A percentile compares a stretch with the other conserved stretches of the same genome.
phyloP scores from a whole-genome alignment of 2,797 vertebrate genomes.

The Leptodactylus fallax region DNA sequence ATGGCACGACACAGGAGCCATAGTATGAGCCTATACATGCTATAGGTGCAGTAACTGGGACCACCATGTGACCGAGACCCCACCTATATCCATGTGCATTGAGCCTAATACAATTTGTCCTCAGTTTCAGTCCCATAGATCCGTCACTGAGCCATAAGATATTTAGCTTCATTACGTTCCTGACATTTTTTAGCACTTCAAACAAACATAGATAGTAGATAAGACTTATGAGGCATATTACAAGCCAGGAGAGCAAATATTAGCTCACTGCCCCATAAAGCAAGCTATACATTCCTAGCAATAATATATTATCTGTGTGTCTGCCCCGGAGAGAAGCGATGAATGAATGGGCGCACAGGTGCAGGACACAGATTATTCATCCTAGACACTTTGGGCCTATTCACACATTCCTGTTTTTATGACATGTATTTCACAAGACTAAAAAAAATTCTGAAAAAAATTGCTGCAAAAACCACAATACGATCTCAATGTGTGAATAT shows the following conservation, averaged over 20 bases:
- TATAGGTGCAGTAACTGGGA: too few relatives aligned
- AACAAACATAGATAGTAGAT: constrained; percentile 1
- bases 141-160: not conserved
- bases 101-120: not conserved
- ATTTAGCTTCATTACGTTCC: not conserved
- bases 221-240: not conserved
- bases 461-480: too few relatives aligned
- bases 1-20: too few relatives aligned
- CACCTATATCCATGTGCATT: too few relatives aligned
- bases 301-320: constrained; percentile 11
- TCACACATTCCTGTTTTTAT: too few relatives aligned
- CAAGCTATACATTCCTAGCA: not conserved
- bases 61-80: too few relatives aligned
- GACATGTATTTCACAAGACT: too few relatives aligned
- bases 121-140: not conserved
- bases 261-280: constrained; percentile 28
- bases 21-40: too few relatives aligned
- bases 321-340: not conserved
- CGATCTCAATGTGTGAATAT: too few relatives aligned
- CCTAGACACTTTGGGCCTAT: not conserved
- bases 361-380: not conserved
- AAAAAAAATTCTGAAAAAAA: too few relatives aligned
- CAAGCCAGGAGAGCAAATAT: constrained; percentile 31
- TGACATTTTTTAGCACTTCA: not conserved
- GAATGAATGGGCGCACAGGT: constrained; percentile 20